Evolutionary conservation across 2,888 invertebrate species (phyloP).

Genomic region (Xylota sylvarum): DNA sequence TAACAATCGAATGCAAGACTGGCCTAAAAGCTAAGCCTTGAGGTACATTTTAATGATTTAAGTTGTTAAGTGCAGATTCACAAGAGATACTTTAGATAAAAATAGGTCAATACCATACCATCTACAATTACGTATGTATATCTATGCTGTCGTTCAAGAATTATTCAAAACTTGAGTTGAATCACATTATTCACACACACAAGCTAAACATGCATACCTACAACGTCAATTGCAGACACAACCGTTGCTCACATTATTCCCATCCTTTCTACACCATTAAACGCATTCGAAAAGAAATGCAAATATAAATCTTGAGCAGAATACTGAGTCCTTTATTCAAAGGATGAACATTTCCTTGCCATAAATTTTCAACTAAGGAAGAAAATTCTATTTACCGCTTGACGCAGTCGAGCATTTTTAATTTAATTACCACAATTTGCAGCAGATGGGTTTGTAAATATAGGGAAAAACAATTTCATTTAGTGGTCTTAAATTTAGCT

Average conservation of each 20-base stretch:
- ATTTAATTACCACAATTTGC: conserved; percentile 34
- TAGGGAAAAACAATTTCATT: conserved; percentile 22
- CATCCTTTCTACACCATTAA: conserved; percentile 15
- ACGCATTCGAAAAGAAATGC: conserved; percentile 9
- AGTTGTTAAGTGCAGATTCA: too few relatives aligned
- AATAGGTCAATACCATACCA: background rate
- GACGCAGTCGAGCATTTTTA: conserved; percentile 5
- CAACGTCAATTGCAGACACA: background rate
- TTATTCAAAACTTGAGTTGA: background rate
- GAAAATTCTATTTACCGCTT: conserved; percentile 15
- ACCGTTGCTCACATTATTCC: background rate
- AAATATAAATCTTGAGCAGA: conserved; percentile 5
- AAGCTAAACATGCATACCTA: background rate
- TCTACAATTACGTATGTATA: background rate
- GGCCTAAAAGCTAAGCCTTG: too few relatives aligned
- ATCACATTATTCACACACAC: background rate
- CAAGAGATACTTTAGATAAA: too few relatives aligned
- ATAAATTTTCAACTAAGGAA: background rate
- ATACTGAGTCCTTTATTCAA: background rate
- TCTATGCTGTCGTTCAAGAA: background rate
- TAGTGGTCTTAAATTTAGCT: background rate
- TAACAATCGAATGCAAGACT: too few relatives aligned
- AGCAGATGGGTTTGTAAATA: conserved; percentile 31
- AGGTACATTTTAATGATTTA: too few relatives aligned
- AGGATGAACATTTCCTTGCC: background rate